phyloP scores from a whole-genome alignment of 2,113 vertebrate species.

The Ceuthmochares aereus region DNA sequence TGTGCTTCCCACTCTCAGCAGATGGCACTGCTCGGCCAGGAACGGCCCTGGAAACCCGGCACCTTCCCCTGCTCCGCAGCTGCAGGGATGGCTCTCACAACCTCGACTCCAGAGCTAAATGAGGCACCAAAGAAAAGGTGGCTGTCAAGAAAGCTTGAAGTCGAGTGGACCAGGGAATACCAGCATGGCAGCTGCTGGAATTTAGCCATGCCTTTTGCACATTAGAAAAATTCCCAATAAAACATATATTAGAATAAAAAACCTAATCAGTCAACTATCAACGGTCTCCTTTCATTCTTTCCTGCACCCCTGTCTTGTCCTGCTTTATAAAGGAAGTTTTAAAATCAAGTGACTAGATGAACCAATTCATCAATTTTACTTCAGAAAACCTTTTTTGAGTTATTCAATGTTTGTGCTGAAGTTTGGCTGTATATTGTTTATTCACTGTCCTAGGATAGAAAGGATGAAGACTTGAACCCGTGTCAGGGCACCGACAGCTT shows the following conservation, averaged over 20 bases:
- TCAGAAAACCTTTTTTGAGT: not conserved
- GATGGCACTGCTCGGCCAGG: constrained; percentile 42
- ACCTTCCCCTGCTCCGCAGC: not conserved
- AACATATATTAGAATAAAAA: not conserved
- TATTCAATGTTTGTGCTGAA: not conserved
- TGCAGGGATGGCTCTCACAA: too few species aligned
- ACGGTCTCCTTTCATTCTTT: not conserved
- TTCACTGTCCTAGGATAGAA: not conserved
- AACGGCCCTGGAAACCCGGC: not conserved
- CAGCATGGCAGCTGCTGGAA: not conserved
- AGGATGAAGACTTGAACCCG: not conserved
- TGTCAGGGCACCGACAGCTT: not conserved
- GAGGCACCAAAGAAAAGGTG: too few species aligned
- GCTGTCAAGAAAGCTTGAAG: too few species aligned
- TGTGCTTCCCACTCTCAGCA: not conserved
- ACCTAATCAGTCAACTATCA: fast-evolving
- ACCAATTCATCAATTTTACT: not conserved
- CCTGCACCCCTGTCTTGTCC: not conserved
- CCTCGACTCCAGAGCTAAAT: too few species aligned
- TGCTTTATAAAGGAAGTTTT: not conserved
- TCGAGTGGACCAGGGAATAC: not conserved
- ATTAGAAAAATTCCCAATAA: fast-evolving
- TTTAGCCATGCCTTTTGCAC: not conserved
- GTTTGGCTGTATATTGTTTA: not conserved
- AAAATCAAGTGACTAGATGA: not conserved